These are phyloP conservation scores for Drosophila histrio DNA, from an alignment of 2,888 invertebrate genomes.

Conservation along the genomic window DNA sequence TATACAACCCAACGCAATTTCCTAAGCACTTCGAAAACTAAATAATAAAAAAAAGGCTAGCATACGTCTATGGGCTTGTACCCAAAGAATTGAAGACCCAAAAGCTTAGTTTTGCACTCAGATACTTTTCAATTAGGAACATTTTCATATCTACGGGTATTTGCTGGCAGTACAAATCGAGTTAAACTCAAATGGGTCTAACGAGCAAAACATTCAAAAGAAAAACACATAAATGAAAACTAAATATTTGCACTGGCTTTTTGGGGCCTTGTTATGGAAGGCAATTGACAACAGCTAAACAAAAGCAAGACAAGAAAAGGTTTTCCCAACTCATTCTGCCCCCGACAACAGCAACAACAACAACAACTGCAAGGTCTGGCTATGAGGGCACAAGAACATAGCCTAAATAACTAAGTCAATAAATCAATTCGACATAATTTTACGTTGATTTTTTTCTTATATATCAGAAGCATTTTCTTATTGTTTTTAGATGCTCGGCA, in stretches of 20 bases:
- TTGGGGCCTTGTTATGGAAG: conserved; percentile 55
- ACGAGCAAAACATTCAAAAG: conserved; percentile 35
- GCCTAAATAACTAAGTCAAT: conserved; percentile 78
- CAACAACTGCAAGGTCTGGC: conserved; percentile 45
- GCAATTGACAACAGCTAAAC: conserved; percentile 48
- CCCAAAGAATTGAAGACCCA: not conserved
- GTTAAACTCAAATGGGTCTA: conserved; percentile 55
- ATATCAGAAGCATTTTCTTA: conserved; percentile 38
- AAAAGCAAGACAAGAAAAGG: conserved; percentile 40
- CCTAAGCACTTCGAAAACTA: not conserved
- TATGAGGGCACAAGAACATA: conserved; percentile 55
- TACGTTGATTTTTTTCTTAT: conserved; percentile 52
- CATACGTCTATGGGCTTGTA: not conserved
- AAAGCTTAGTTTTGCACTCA: conserved; percentile 10
- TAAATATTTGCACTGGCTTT: conserved; percentile 71
- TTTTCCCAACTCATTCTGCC: conserved; percentile 18
- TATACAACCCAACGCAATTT: not conserved
- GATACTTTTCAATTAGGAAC: conserved; percentile 50
- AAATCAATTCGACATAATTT: conserved; percentile 79
- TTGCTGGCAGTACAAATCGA: conserved; percentile 50
- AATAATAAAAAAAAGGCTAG: conserved; percentile 12
- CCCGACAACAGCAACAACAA: conserved; percentile 17
- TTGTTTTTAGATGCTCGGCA: conserved; percentile 37
- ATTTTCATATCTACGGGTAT: conserved; percentile 29
- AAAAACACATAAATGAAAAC: conserved; percentile 75